Percentiles rank a stretch among this genome's conserved stretches.
Conservation (phyloP, 2,113 vertebrate species). For the Montifringilla adamsi region DNA sequence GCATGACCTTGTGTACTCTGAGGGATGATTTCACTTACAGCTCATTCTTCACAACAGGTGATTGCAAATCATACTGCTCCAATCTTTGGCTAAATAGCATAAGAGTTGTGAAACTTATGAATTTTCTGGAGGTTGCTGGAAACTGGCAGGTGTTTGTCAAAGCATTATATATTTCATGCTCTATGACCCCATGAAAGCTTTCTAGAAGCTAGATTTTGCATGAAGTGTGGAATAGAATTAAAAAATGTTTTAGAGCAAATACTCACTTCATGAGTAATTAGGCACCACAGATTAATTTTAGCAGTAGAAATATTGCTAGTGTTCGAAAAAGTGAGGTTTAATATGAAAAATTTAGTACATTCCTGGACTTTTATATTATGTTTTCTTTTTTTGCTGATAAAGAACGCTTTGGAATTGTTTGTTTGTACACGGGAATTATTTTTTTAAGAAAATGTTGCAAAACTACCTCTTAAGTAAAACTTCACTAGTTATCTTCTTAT, state of each 20-base stretch:
- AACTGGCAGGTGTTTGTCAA: neutral
- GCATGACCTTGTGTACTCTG: neutral
- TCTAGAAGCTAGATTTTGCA: neutral
- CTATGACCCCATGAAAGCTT: neutral
- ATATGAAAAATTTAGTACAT: neutral
- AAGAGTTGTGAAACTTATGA: neutral
- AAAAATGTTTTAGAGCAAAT: neutral
- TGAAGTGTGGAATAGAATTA: neutral
- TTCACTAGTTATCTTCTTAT: neutral
- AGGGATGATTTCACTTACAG: slow-evolving; percentile 32
- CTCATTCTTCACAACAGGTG: slow-evolving; percentile 21
- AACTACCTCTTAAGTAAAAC: neutral
- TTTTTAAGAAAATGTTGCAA: neutral
- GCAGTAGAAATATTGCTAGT: neutral
- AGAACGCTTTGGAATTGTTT: neutral
- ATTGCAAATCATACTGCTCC: neutral
- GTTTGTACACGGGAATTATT: neutral
- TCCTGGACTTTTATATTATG: neutral
- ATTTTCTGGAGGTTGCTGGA: neutral
- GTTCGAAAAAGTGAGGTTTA: neutral
- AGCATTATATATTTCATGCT: neutral
- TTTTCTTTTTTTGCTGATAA: neutral
- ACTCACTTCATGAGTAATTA: neutral
- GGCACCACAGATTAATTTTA: neutral
- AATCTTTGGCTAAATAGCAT: neutral